Conservation (phyloP, 2,797 vertebrate genomes). For the Muscicapa comitata region DNA sequence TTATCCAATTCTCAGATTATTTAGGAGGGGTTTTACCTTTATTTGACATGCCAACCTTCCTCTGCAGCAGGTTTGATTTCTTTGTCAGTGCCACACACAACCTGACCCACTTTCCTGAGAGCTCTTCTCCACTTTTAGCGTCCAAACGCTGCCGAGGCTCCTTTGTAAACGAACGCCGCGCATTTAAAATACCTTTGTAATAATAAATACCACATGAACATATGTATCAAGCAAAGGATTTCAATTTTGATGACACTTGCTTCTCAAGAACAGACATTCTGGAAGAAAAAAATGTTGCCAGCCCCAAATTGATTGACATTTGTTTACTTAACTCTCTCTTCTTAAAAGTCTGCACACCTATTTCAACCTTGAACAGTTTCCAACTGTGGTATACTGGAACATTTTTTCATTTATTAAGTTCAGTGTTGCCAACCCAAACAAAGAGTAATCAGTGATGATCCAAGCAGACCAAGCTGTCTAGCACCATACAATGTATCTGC, state of each 20-base stretch:
- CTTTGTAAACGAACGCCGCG: slow-evolving; percentile 40
- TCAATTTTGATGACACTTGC: slow-evolving; percentile 75
- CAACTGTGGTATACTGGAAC: slow-evolving; percentile 84
- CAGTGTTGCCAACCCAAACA: slow-evolving; percentile 84
- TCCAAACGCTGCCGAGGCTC: slow-evolving; percentile 31
- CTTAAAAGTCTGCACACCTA: slow-evolving; percentile 85
- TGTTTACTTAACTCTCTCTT: slow-evolving; percentile 82
- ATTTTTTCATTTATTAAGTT: slow-evolving; percentile 85
- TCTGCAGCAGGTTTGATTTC: slow-evolving; percentile 39
- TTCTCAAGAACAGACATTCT: slow-evolving; percentile 77
- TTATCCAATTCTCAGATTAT: slow-evolving; percentile 32
- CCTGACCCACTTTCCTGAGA: background rate
- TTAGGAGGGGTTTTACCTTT: slow-evolving; percentile 27
- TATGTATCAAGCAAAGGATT: slow-evolving; percentile 72
- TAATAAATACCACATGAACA: slow-evolving; percentile 74
- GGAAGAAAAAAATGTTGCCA: slow-evolving; percentile 63
- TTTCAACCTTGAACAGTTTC: slow-evolving; percentile 86
- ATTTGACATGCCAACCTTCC: background rate
- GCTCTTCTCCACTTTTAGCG: slow-evolving; percentile 9
- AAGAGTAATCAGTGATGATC: slow-evolving; percentile 86
- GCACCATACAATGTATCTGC: slow-evolving; percentile 85
- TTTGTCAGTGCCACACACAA: background rate
- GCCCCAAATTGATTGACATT: slow-evolving; percentile 81
- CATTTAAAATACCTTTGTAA: slow-evolving; percentile 73
- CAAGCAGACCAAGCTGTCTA: slow-evolving; percentile 81